A percentile compares a stretch with the other conserved stretches of the same genome.
These are phyloP conservation scores for Chymomyza costata DNA, from an alignment of 1,140 invertebrate genomes.

Conservation along the genomic window DNA sequence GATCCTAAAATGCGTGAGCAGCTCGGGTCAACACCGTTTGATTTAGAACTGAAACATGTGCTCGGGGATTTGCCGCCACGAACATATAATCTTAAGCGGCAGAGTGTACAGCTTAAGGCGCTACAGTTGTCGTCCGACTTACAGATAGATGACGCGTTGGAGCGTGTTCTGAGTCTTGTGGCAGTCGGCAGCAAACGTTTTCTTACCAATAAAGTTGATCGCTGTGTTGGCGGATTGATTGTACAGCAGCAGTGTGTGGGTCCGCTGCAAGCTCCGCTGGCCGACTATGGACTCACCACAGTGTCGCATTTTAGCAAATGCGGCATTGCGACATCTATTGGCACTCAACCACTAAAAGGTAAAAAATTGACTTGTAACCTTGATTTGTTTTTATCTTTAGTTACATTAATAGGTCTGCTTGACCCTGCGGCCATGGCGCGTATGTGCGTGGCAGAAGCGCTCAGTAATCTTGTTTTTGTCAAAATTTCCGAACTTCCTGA, in stretches of 20 bases:
- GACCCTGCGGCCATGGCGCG: constrained; percentile 89
- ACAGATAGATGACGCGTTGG: constrained; percentile 81
- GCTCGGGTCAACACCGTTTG: constrained; percentile 78
- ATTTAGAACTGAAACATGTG: constrained; percentile 92
- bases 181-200: constrained; percentile 96
- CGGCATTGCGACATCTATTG: constrained; percentile 95
- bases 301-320: constrained; percentile 83
- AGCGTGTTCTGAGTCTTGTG: constrained; percentile 90
- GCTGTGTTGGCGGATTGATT: constrained; percentile 96
- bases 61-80: constrained; percentile 78
- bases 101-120: constrained; percentile 60
- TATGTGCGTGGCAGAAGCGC: constrained; percentile 94
- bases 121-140: constrained; percentile 24
- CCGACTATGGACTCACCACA: constrained; percentile 95
- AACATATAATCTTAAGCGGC: constrained; percentile 34
- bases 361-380: background rate
- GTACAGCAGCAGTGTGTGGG: constrained; percentile 99
- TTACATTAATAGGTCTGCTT: constrained; percentile 78
- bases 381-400: background rate
- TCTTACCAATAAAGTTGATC: constrained; percentile 95
- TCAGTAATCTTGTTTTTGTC: constrained; percentile 98
- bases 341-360: constrained; percentile 96
- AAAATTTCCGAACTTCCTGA: constrained; percentile 88
- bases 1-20: background rate
- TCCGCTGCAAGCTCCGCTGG: constrained; percentile 94